These are phyloP conservation scores for Phortica magna DNA, from an alignment of 2,888 invertebrate species.

Conservation along the genomic window DNA sequence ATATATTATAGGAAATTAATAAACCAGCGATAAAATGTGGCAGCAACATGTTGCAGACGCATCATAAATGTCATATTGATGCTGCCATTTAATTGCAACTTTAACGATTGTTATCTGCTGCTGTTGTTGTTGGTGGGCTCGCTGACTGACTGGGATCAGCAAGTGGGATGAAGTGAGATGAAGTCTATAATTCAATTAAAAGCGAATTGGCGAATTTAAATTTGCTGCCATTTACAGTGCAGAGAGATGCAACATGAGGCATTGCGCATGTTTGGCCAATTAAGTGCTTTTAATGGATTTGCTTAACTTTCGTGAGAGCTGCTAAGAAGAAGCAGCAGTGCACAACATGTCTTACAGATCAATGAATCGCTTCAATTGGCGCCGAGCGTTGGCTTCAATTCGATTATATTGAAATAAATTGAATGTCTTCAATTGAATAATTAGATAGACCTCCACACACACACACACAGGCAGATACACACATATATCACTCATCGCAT, in stretches of 20 bases:
- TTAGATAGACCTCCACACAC: slow-evolving; percentile 55
- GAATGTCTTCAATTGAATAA: slow-evolving; percentile 72
- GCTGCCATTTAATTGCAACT: background rate
- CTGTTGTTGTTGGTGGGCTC: no score
- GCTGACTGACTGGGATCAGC: no score
- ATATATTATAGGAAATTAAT: slow-evolving; percentile 29
- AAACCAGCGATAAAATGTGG: slow-evolving; percentile 26
- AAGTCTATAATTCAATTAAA: slow-evolving; percentile 16
- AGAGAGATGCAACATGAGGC: slow-evolving; percentile 3
- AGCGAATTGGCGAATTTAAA: slow-evolving; percentile 34
- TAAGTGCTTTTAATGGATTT: slow-evolving; percentile 59
- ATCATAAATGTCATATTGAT: background rate
- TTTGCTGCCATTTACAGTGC: slow-evolving; percentile 7
- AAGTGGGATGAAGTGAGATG: background rate
- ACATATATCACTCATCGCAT: slow-evolving; percentile 11
- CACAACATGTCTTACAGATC: background rate
- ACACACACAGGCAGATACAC: slow-evolving; percentile 41
- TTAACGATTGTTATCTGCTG: background rate
- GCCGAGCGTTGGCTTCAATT: slow-evolving; percentile 67
- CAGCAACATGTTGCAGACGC: slow-evolving; percentile 11
- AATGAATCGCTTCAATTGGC: slow-evolving; percentile 39
- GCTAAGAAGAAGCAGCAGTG: background rate
- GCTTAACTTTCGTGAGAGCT: slow-evolving; percentile 70
- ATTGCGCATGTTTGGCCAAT: slow-evolving; percentile 44
- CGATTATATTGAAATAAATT: slow-evolving; percentile 75